Conservation (phyloP, 1,140 invertebrate species). For the Drosophila subpulchrella region DNA sequence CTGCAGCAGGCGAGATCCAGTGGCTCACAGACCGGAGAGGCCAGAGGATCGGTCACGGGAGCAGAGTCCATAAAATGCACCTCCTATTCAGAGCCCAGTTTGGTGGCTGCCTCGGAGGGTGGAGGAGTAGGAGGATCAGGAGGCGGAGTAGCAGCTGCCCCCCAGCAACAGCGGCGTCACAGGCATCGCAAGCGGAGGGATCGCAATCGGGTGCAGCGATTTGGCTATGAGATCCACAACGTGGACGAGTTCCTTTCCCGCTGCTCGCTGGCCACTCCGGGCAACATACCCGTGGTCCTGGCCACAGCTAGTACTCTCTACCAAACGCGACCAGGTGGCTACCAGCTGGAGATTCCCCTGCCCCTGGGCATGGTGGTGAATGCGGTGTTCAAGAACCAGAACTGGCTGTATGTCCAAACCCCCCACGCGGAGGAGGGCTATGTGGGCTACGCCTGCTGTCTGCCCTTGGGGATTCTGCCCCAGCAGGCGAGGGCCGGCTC, state of each 20-base stretch:
- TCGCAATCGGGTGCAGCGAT: slow-evolving; percentile 85
- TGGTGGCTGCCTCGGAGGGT: slow-evolving; percentile 76
- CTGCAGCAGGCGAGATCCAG: slow-evolving; percentile 62
- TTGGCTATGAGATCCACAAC: slow-evolving; percentile 91
- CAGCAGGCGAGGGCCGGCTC: slow-evolving; percentile 48
- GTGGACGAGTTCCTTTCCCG: slow-evolving; percentile 90
- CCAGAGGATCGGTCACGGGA: slow-evolving; percentile 21
- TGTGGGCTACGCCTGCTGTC: slow-evolving; percentile 89
- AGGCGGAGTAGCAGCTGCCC: slow-evolving; percentile 4
- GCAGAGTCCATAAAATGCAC: slow-evolving; percentile 69
- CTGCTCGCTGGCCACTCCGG: slow-evolving; percentile 86
- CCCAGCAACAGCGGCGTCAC: slow-evolving; percentile 65
- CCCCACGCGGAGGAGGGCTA: slow-evolving; percentile 92
- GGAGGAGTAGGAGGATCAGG: slow-evolving; percentile 20
- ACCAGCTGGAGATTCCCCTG: slow-evolving; percentile 89
- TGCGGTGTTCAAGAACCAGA: slow-evolving; percentile 92
- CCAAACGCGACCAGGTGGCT: slow-evolving; percentile 89
- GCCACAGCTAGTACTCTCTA: slow-evolving; percentile 90
- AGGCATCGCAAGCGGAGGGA: slow-evolving; percentile 85
- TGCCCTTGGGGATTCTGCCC: slow-evolving; percentile 90
- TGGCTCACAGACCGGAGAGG: slow-evolving; percentile 22
- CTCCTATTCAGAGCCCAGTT: slow-evolving; percentile 79
- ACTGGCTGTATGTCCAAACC: slow-evolving; percentile 93
- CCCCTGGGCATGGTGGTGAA: slow-evolving; percentile 93
- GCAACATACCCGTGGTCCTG: slow-evolving; percentile 92